Evolutionary conservation across 30 jellyfish, hydroid and myxozoan species (phyloP), one percentile per base, ranked within the genome.

Genomic region (Sanderia malayensis): DNA sequence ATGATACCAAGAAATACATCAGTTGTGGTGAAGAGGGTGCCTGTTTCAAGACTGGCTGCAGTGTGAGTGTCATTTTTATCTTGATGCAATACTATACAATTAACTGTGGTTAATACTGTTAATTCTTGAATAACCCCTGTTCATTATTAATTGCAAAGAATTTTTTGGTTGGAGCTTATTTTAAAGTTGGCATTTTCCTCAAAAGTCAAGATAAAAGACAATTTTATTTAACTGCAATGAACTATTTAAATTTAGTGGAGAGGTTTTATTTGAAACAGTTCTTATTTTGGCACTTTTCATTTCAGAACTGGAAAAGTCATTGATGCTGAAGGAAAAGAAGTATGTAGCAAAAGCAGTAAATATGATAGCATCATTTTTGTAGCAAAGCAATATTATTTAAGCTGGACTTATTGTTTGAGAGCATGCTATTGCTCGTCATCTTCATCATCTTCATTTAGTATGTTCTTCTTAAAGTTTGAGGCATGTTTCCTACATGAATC

Each of bases 1-100:
- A 73, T 86, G 73, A 63, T 92, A 30, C 99, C 97, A 49, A 94
- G 94, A 64, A 94, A 94, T 60, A 67, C 99, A 11, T 94, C 99
- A n/a, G 96, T 94, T 18, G 83, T 94, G 45, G 95, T 94, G 80
- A 82, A 84, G 57, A 64, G 97, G 30, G 98, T 94, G 7, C 99
- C 99, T 1, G 94, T 82, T 2, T 88, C 94, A 75, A 80, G 96
- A 55, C 76, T 74, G 31, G 96, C 95, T 58, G 91, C 95, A 7
- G 95, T 84, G 89, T 78, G 65, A 57, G 85, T 73, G 33, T 44
- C n/a, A n/a, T n/a, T n/a, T n/a, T n/a, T n/a, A n/a, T n/a, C n/a
- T n/a, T n/a, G n/a, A n/a, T n/a, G n/a, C n/a, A n/a, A n/a, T n/a
- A n/a, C n/a, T n/a, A n/a, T n/a, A n/a, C n/a, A n/a, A n/a, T n/a